Conservation (phyloP, 2,113 vertebrate species). For the Gavialis gangeticus region DNA sequence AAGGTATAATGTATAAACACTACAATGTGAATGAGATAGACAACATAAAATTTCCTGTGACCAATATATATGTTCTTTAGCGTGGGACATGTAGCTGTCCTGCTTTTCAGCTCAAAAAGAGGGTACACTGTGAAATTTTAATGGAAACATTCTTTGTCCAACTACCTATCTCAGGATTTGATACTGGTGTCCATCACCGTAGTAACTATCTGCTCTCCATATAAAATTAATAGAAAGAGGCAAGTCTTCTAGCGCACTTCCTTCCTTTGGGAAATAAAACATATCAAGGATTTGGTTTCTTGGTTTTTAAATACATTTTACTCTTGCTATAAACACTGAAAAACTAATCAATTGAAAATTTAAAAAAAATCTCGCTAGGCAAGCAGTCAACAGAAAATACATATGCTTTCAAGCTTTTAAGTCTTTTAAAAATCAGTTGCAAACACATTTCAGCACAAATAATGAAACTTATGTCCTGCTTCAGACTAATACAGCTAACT, state of each 20-base stretch:
- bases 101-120: slow-evolving; percentile 1
- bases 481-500: fast-evolving
- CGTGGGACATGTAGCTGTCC: background rate
- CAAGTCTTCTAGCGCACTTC: background rate
- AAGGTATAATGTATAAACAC: background rate
- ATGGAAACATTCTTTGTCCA: background rate
- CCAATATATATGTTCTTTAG: background rate
- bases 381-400: background rate
- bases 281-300: no score
- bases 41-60: background rate
- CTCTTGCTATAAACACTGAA: background rate
- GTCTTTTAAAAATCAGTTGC: background rate
- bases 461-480: background rate
- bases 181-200: background rate
- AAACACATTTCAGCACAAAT: slow-evolving; percentile 2
- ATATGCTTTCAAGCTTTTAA: background rate
- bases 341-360: background rate
- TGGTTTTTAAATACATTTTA: background rate
- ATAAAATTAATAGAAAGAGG: slow-evolving; percentile 24
- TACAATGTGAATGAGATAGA: background rate
- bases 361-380: background rate
- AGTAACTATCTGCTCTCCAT: background rate
- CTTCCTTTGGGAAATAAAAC: background rate
- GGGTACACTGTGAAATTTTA: background rate
- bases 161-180: background rate